Conservation (phyloP, 1,140 invertebrate species). For the Drosophila orosa region DNA sequence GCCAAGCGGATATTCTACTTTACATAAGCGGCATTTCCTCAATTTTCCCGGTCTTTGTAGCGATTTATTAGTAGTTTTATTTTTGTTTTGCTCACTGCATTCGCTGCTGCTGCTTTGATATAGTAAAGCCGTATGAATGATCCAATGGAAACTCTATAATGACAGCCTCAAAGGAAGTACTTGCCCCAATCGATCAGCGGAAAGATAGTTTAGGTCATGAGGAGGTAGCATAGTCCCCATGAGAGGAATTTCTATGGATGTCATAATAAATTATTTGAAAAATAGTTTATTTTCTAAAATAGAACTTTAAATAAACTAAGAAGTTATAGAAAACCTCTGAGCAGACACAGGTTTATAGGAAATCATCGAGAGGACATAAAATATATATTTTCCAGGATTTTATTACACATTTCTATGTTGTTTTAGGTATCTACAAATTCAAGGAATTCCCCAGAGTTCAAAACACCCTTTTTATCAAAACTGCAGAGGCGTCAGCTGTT, state of each 20-base stretch:
- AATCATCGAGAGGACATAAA: background rate
- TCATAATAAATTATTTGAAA: too few species aligned
- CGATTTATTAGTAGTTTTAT: conserved; percentile 41
- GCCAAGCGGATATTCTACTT: conserved; percentile 76
- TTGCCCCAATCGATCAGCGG: background rate
- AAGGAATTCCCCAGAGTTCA: conserved; percentile 2
- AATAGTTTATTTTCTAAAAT: background rate
- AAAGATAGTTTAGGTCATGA: background rate
- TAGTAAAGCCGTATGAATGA: background rate
- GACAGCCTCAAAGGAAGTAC: background rate
- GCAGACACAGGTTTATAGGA: background rate
- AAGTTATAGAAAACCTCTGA: background rate
- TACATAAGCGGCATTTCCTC: conserved; percentile 79
- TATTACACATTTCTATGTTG: too few species aligned
- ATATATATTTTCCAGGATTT: too few species aligned
- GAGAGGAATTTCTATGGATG: background rate
- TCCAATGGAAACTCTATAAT: conserved; percentile 1
- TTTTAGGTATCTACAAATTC: background rate
- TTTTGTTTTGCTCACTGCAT: conserved; percentile 55
- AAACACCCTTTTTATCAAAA: background rate
- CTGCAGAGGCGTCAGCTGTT: conserved; percentile 35
- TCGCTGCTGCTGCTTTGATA: conserved; percentile 19
- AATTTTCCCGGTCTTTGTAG: conserved; percentile 65
- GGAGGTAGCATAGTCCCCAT: background rate
- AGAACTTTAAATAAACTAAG: background rate